Evolutionary conservation across 2,113 vertebrate species (phyloP).

Genomic region (Copsychus sechellarum): DNA sequence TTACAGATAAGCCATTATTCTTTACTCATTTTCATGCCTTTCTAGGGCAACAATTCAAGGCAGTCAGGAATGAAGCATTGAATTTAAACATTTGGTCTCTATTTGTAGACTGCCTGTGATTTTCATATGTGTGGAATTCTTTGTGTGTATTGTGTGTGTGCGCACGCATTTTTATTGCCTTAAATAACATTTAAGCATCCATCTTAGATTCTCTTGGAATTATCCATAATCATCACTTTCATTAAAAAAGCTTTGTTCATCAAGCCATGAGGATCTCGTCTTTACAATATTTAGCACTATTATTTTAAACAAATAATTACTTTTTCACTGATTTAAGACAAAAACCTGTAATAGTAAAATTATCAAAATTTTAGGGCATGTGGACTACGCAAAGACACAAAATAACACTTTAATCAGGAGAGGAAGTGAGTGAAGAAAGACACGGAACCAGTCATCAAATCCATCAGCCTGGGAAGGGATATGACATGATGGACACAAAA

Average conservation of each 20-base stretch:
- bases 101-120: neutral
- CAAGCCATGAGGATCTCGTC: neutral
- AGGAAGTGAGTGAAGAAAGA: neutral
- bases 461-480: neutral
- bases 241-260: neutral
- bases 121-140: neutral
- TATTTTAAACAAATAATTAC: neutral
- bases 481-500: neutral
- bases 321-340: neutral
- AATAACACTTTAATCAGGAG: neutral
- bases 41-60: neutral
- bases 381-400: fast-evolving
- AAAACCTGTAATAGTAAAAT: neutral
- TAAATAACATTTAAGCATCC: neutral
- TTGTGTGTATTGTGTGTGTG: neutral
- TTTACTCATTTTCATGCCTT: neutral
- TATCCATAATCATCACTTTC: neutral
- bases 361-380: neutral
- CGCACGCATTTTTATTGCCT: neutral
- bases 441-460: neutral
- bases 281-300: neutral
- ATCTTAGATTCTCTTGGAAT: neutral
- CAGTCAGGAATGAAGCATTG: neutral
- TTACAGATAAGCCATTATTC: neutral
- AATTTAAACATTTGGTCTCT: neutral